Conservation (phyloP, 2,888 invertebrate species). For the Zele albiditarsus region DNA sequence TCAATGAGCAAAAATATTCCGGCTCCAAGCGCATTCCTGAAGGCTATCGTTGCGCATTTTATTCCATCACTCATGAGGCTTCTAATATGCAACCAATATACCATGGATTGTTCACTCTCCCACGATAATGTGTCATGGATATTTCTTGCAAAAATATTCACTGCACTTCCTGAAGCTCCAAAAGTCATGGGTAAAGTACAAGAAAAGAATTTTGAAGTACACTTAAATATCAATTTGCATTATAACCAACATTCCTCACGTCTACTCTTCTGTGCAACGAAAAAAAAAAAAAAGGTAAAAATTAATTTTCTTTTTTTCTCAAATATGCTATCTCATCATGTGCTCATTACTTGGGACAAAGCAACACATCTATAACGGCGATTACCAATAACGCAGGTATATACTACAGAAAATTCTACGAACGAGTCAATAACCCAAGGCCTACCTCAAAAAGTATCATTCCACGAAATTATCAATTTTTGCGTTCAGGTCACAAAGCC, state of each 20-base stretch:
- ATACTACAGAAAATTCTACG: slow-evolving; percentile 30
- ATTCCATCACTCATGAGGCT: slow-evolving; percentile 39
- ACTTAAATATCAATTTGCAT: not conserved
- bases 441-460: slow-evolving; percentile 19
- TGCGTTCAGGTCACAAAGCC: slow-evolving; percentile 10
- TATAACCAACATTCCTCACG: not conserved
- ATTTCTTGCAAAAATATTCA: not conserved
- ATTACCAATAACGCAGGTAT: not conserved
- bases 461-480: slow-evolving; percentile 34
- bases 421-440: slow-evolving; percentile 29
- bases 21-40: slow-evolving; percentile 47
- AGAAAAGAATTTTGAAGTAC: slow-evolving; percentile 10
- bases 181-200: slow-evolving; percentile 9
- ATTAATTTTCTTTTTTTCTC: not conserved
- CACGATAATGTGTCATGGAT: slow-evolving; percentile 29
- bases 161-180: slow-evolving; percentile 23
- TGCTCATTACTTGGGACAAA: slow-evolving; percentile 23
- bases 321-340: slow-evolving; percentile 31
- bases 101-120: slow-evolving; percentile 16
- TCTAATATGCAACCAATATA: slow-evolving; percentile 38
- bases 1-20: slow-evolving; percentile 47
- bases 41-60: slow-evolving; percentile 45
- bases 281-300: not conserved
- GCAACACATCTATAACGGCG: not conserved
- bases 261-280: not conserved